Evolutionary conservation across 2,888 invertebrate species (phyloP), one percentile per base, ranked within the genome.

Genomic region (Leptinotarsa peninsularis): DNA sequence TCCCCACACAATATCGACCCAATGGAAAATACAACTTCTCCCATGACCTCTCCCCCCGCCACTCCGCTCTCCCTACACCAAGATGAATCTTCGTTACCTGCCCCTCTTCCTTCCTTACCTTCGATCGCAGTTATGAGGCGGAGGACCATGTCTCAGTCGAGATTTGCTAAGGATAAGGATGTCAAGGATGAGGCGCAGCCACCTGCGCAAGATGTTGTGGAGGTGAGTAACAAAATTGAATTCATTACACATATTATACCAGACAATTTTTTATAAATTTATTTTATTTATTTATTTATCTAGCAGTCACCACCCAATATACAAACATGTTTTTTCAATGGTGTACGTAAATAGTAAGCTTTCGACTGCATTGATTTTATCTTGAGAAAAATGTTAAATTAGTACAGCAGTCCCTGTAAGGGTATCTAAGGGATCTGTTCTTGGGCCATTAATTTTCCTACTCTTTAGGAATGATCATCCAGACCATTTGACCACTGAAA

Each of bases 1-100:
- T 93, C 93, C 68, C 93, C 93, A 4, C 90, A 88, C 78, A 87
- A 89, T 67, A 87, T 87, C 79, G 90, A 89, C 76, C 87, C 86
- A 75, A 87, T 87, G 58, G 89, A 89, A 56, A 88, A 86, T 72
- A 27, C 71, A 58, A 76, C 69, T 23, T 79, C 79, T 27, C 79
- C 80, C 27, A 83, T 90, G 71, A 89, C 89, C 15, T 90, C 91
- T 21, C 90, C 90, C 58, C 90, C 90, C 49, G 89, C 90, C 43
- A 90, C 90, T 66, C 90, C 90, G 1, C 87, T 88, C 54, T 88
- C 84, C 77, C 71, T 58, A 4, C 72, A 73, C n/a, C 67, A 27
- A 2, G 33, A 67, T 7, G 75, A 58, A 33, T 72, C 69, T 10
- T 27, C 58, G n/a, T 74, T 67, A 33, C 21, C 67, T 7, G 66